Evolutionary conservation across 2,888 invertebrate genomes (phyloP), one percentile per base, ranked within the genome.

Genomic region (Eupithecia subumbrata): DNA sequence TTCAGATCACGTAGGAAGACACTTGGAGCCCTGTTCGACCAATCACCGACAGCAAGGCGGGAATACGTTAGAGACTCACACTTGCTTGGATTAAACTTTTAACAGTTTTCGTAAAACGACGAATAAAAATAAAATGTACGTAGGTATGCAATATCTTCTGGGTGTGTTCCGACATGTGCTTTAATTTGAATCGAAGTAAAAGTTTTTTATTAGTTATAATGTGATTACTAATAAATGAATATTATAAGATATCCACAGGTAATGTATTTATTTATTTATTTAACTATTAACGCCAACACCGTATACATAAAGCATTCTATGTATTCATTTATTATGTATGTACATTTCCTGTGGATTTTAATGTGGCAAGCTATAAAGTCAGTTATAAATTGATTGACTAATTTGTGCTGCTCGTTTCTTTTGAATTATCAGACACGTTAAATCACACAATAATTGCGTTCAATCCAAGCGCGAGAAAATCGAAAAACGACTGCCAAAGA

Each of bases 11-110:
- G 93, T 92, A 85, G 80, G 79, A 75, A 88, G 90, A 91, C 92
- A 91, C 91, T 92, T 90, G 90, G 90, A 92, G 88, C 86, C 87
- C 90, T 90, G 91, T 91, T 90, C 91, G 87, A 91, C 93, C 93
- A 93, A 93, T 94, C 92, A 91, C 90, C 90, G 88, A 89, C 87
- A 88, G 87, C 87, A 88, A 89, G 89, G 90, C 90, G 88, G 87
- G 91, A 92, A 92, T 92, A 92, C 90, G 86, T 91, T 91, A 90
- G 89, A 87, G 84, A 83, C 83, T 82, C 85, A 83, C 82, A 86
- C 84, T 81, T 81, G 79, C 81, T 66, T 71, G 80, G 84, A 86
- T 86, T 86, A 84, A 85, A 86, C 76, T 84, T 87, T 84, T 81
- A 83, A 84, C 78, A 78, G 80, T 79, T 78, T 68, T 71, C 48